Evolutionary conservation across 2,888 invertebrate genomes (phyloP).

Genomic region (Acanthosepion lycidas): DNA sequence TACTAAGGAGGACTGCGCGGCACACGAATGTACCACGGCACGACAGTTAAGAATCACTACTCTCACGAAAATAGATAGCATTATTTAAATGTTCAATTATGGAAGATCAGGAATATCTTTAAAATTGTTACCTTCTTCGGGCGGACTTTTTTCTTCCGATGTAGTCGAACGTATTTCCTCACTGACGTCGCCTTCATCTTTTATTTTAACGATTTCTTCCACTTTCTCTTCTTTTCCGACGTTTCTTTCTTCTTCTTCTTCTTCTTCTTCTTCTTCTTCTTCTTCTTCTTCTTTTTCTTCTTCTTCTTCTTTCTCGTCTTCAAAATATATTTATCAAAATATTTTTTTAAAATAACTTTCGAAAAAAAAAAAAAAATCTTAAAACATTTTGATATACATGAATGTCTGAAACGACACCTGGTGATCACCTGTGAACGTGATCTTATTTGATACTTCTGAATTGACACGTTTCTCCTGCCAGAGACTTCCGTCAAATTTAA

Average conservation of each 20-base stretch:
- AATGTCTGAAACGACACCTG: no score
- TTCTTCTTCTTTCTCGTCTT: slow-evolving; percentile 52
- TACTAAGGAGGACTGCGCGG: no score
- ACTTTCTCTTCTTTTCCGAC: slow-evolving; percentile 52
- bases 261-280: slow-evolving; percentile 52
- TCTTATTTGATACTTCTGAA: no score
- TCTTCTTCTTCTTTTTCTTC: slow-evolving; percentile 52
- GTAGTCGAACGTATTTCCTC: slow-evolving; percentile 49
- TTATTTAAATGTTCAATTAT: no score
- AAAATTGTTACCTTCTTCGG: neutral
- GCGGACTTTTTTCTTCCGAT: neutral
- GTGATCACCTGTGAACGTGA: no score
- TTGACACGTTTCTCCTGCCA: no score
- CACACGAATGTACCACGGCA: no score
- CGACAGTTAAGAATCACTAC: no score
- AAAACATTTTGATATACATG: no score
- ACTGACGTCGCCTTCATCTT: slow-evolving; percentile 52
- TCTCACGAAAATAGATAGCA: no score
- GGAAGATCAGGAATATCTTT: no score
- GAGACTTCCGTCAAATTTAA: no score
- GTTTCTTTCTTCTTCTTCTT: slow-evolving; percentile 51
- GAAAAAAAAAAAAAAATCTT: neutral
- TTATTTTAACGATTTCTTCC: slow-evolving; percentile 52
- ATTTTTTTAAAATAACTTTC: neutral
- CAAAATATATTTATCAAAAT: slow-evolving; percentile 34